Percentiles rank a stretch among this genome's conserved stretches.
Conservation (phyloP, 2,113 vertebrate genomes). For the Dolichotis patagonum region DNA sequence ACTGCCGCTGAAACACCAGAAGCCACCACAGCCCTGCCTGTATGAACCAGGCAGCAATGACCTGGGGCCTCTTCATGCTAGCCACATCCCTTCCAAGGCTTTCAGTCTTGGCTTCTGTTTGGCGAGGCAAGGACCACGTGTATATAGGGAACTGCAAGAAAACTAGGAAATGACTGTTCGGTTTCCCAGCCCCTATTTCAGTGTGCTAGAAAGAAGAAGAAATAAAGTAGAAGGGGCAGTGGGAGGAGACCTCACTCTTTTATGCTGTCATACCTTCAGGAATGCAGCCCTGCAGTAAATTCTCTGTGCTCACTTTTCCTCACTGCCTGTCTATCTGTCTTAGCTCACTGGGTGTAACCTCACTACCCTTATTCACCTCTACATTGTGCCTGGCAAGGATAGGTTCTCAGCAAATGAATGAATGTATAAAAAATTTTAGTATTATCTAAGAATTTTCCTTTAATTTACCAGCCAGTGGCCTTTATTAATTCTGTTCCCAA, state of each 20-base stretch:
- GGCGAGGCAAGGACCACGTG: neutral
- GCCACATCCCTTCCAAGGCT: neutral
- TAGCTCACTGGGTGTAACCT: neutral
- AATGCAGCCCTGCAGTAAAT: neutral
- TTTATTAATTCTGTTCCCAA: neutral
- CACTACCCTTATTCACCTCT: neutral
- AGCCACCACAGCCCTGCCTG: neutral
- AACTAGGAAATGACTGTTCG: neutral
- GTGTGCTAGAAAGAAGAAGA: neutral
- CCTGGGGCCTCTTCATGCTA: neutral
- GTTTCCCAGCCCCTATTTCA: neutral
- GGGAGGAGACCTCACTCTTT: neutral
- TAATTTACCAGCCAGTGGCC: neutral
- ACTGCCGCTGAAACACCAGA: neutral
- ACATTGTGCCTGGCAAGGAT: neutral
- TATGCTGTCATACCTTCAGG: too few species aligned
- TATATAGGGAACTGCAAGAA: neutral
- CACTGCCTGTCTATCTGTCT: neutral
- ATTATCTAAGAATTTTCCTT: conserved; percentile 15
- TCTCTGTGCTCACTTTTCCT: neutral
- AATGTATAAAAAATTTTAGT: neutral
- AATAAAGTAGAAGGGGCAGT: neutral
- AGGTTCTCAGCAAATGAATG: neutral
- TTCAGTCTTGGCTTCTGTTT: neutral
- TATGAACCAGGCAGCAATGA: neutral